These are phyloP conservation scores for Tamias sibiricus DNA, from an alignment of 2,113 vertebrate genomes.

Conservation along the genomic window DNA sequence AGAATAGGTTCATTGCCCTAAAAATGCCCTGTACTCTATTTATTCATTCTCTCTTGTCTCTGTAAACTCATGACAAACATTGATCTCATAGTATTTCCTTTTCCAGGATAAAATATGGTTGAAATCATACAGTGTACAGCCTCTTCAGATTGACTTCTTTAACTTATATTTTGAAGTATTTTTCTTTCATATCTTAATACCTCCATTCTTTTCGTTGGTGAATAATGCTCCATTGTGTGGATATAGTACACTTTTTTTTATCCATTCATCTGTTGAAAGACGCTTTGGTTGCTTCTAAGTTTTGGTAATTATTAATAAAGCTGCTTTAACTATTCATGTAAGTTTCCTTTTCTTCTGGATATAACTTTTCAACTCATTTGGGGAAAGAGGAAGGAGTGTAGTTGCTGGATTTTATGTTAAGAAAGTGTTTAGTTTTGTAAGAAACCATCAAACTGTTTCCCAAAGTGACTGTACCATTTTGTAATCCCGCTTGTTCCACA, in stretches of 20 bases:
- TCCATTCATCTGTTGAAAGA: background rate
- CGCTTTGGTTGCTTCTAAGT: background rate
- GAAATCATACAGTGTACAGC: background rate
- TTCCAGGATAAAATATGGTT: background rate
- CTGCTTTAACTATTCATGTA: background rate
- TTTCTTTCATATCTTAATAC: background rate
- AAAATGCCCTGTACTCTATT: background rate
- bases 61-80: background rate
- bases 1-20: background rate
- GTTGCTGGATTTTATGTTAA: background rate
- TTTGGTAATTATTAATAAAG: background rate
- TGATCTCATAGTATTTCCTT: background rate
- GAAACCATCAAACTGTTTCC: background rate
- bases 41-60: background rate
- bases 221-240: background rate
- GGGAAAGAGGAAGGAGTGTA: background rate
- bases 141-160: background rate
- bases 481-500: background rate
- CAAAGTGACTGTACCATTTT: background rate
- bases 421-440: background rate
- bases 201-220: background rate
- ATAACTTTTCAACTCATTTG: background rate
- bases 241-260: background rate
- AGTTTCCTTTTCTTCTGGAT: background rate
- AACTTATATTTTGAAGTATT: background rate